Base-by-base conservation (phyloP, 2,888 invertebrate species). In the Drosophila phalerata region DNA sequence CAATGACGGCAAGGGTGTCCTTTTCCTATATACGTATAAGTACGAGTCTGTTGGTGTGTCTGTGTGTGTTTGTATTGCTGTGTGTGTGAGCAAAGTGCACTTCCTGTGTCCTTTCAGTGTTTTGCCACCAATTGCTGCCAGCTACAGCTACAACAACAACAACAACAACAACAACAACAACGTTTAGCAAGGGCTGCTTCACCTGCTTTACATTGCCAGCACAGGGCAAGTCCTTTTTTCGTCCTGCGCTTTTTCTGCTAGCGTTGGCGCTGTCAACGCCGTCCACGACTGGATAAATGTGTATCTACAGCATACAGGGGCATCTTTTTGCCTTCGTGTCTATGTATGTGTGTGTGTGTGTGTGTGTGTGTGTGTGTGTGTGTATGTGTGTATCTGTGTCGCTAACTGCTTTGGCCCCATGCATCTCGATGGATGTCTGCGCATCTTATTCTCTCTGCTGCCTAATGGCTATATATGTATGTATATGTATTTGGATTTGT, bases 201-300 rank as follows among this genome's bases (percentile, higher is more conserved):
- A 89, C 89, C 89, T 90, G 88, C 77, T 82, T 82, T 73, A 79
- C 76, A 69, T 61, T 75, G 69, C 55, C 65, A 52, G 56, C 51
- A 22, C 52, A 25, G 28, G 45, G 37, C 57, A 11, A 51, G 42
- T 55, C 60, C 52, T 55, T 34, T 57, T 71, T 71, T 62, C 56
- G 66, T 67, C 63, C 73, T 69, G 63, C 72, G 51, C 64, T 81
- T 79, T 77, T 78, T 70, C 66, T 61, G 76, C 78, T 77, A 56
- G 58, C 69, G 72, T 68, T 72, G 69, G 69, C 79, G 69, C 82
- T 85, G 84, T 84, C 87, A 86, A 72, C 87, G 85, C 84, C 74
- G 84, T 74, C 81, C 84, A 81, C 81, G 68, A 78, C 77, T 81
- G 88, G 84, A 85, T 85, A 86, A 88, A 85, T 85, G 81, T 88